These are phyloP conservation scores for Melitaea athalia DNA, from an alignment of 2,888 invertebrate species.

Conservation along the genomic window DNA sequence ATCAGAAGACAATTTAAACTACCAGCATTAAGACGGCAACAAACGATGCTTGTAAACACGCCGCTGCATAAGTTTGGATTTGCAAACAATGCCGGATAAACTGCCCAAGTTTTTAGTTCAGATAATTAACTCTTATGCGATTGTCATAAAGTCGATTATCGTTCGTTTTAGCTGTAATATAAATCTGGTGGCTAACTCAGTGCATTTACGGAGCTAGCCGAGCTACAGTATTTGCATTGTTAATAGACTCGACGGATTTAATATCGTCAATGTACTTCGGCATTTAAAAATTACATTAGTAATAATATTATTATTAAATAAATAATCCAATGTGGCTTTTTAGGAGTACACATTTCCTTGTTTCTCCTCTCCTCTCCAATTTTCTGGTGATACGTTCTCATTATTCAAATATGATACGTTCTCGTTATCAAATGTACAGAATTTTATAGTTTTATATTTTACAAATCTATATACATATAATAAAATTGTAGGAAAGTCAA, in stretches of 20 bases:
- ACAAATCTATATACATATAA: no score
- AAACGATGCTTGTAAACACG: slow-evolving; percentile 71
- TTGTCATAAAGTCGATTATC: slow-evolving; percentile 39
- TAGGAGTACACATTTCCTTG: no score
- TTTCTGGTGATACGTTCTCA: no score
- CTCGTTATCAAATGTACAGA: no score
- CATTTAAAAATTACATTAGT: slow-evolving; percentile 47
- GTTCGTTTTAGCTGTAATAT: not conserved
- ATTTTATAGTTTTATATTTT: no score
- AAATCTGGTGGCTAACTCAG: slow-evolving; percentile 49
- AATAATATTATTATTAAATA: not conserved
- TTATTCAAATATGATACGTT: no score
- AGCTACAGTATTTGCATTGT: slow-evolving; percentile 71
- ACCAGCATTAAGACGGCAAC: slow-evolving; percentile 69
- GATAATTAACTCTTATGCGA: slow-evolving; percentile 14
- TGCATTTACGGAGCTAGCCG: slow-evolving; percentile 69
- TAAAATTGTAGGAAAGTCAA: no score
- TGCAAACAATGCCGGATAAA: slow-evolving; percentile 67
- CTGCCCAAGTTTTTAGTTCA: slow-evolving; percentile 48
- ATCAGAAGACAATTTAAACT: slow-evolving; percentile 63
- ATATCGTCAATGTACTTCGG: slow-evolving; percentile 64
- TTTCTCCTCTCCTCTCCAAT: no score
- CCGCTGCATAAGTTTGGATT: slow-evolving; percentile 72
- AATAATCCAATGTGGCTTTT: no score
- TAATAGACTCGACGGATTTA: slow-evolving; percentile 74